Evolutionary conservation across 2,113 vertebrate species (phyloP), one percentile per base, ranked within the genome.

Genomic region (Sinocyclocheilus anophthalmus): DNA sequence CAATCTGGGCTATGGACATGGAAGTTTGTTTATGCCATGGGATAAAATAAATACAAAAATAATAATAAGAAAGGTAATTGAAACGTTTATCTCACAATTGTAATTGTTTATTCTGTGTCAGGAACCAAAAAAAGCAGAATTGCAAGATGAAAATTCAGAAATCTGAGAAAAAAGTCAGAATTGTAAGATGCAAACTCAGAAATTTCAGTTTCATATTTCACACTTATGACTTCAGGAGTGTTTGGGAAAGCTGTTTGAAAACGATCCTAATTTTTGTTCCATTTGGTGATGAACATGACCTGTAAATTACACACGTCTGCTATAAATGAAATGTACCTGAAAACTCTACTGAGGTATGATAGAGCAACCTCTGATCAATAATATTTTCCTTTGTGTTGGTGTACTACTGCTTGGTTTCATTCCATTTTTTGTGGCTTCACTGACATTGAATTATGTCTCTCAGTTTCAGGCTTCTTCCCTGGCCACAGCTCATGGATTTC

Each of bases 401-500:
- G 2, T 63, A 24, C 26, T 65, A 50, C 53, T 75, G 86, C 50
- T 22, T 63, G 24, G 33, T 55, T 76, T 76, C 12, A 72, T 48
- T 48, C 20, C 4, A 1, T 13, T 16, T 33, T 18, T 79, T 48
- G 11, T 2, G 5, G 61, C 57, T 72, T 63, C 16, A 75, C 55
- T 81, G 30, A 86, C 42, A 70, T 10, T 76, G 22, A n/a, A 26
- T 42, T 85, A 37, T 81, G 5, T 85, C 50, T 87, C 20, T 86
- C 12, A 87, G 72, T 90, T 90, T 79, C 91, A 95, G 94, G 92
- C 91, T 89, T 93, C 87, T n/a, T 85, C 82, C 84, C 83, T 90
- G 93, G 92, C 93, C 91, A 91, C 92, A 84, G 39, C 92, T 90
- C 91, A 99, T 99, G 98, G 98, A 99, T 97, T 96, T 96, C 91